phyloP scores from a whole-genome alignment of 2,113 vertebrate genomes.

The Oostethus manadensis region DNA sequence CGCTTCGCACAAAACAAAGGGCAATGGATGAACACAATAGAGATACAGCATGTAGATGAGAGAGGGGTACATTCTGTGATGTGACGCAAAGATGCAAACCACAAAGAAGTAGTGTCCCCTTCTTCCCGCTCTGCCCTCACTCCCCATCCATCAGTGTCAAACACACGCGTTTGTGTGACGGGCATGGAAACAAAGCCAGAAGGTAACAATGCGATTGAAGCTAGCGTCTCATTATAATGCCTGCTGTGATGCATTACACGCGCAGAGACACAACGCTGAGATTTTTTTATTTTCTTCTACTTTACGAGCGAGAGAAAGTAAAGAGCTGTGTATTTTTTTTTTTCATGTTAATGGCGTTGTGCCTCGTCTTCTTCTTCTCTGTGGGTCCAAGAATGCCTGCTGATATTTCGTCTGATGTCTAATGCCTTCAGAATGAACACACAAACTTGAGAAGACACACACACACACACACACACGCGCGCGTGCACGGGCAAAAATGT shows the following conservation, averaged over 20 bases:
- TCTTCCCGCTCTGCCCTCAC: slow-evolving; percentile 15
- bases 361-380: slow-evolving; percentile 22
- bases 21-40: background rate
- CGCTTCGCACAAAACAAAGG: slow-evolving; percentile 1
- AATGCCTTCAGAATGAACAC: slow-evolving; percentile 45
- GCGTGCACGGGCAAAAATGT: slow-evolving; percentile 22
- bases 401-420: slow-evolving; percentile 53
- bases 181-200: slow-evolving; percentile 40
- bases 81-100: slow-evolving; percentile 9
- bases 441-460: slow-evolving; percentile 31
- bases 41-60: slow-evolving; percentile 16
- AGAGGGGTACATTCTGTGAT: slow-evolving; percentile 3
- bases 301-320: slow-evolving; percentile 24
- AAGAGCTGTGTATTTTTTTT: slow-evolving; percentile 32
- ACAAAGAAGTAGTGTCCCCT: slow-evolving; percentile 20
- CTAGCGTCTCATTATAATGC: slow-evolving; percentile 45
- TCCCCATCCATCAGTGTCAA: slow-evolving; percentile 54
- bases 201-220: slow-evolving; percentile 37
- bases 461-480: slow-evolving; percentile 5
- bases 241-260: slow-evolving; percentile 32
- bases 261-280: slow-evolving; percentile 24
- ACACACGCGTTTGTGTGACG: slow-evolving; percentile 25
- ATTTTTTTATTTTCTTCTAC: slow-evolving; percentile 18
- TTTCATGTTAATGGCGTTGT: slow-evolving; percentile 21
- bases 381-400: slow-evolving; percentile 54